phyloP scores from a whole-genome alignment of 2,888 invertebrate species.

The Orchesellides sinensis region DNA sequence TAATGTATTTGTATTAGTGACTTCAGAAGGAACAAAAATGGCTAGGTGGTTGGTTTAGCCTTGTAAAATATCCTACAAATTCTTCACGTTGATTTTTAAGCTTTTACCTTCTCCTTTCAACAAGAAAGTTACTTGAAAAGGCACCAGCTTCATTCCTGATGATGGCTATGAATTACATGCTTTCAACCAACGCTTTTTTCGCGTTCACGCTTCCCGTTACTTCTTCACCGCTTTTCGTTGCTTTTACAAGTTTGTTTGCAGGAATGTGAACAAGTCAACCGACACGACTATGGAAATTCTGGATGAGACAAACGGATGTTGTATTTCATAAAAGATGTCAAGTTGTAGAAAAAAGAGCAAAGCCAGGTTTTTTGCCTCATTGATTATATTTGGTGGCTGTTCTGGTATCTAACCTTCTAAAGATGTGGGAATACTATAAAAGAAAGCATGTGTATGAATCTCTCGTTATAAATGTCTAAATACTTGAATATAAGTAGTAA shows the following conservation, averaged over 20 bases:
- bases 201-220: not conserved
- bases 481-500: too few species aligned
- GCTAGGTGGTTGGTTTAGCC: too few species aligned
- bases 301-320: slow-evolving; percentile 1
- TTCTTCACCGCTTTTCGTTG: not conserved
- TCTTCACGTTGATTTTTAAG: slow-evolving; percentile 23
- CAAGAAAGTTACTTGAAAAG: slow-evolving; percentile 7
- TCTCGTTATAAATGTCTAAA: too few species aligned
- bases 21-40: too few species aligned
- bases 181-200: not conserved
- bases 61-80: too few species aligned
- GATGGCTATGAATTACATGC: slow-evolving; percentile 16
- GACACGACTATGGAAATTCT: slow-evolving; percentile 1
- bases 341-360: slow-evolving; percentile 3
- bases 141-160: not conserved
- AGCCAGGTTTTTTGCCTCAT: slow-evolving; percentile 28
- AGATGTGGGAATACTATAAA: too few species aligned
- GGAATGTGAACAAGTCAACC: slow-evolving; percentile 31
- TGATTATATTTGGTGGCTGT: too few species aligned
- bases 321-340: not conserved
- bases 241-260: not conserved
- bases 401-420: too few species aligned
- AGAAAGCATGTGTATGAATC: too few species aligned
- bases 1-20: too few species aligned
- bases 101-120: slow-evolving; percentile 27